Percentiles rank a stretch among this genome's conserved stretches.
Evolutionary conservation across 2,888 invertebrate genomes (phyloP).

Genomic region (Taphrorychus bicolor): DNA sequence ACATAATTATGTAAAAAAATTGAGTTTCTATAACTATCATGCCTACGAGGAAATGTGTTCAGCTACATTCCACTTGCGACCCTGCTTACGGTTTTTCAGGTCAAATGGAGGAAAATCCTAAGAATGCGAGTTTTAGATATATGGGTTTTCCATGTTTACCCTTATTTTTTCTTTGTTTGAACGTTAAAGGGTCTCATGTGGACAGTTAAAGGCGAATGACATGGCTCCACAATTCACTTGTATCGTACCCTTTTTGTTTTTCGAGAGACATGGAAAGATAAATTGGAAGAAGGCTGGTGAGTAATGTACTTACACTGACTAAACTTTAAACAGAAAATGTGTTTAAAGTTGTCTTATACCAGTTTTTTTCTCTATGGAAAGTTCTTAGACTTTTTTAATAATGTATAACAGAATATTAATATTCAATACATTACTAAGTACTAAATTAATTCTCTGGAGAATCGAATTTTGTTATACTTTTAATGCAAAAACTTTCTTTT

Average conservation of each 20-base stretch:
- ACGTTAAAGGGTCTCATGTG: background rate
- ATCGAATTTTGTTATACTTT: too few species aligned
- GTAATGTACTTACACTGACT: too few species aligned
- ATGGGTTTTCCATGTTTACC: conserved; percentile 20
- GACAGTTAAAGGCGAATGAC: conserved; percentile 4
- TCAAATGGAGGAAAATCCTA: background rate
- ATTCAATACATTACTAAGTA: too few species aligned
- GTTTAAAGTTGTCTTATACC: too few species aligned
- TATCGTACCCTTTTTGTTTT: background rate
- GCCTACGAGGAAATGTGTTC: background rate
- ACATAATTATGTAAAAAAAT: too few species aligned
- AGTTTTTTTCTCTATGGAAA: too few species aligned
- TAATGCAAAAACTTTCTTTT: too few species aligned
- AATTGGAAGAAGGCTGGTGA: background rate
- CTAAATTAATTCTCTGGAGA: too few species aligned
- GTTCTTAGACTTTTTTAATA: too few species aligned
- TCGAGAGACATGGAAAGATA: background rate
- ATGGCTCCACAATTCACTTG: conserved; percentile 4
- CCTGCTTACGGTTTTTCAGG: background rate
- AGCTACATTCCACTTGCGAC: background rate
- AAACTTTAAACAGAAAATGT: too few species aligned
- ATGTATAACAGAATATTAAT: too few species aligned
- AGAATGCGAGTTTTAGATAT: conserved; percentile 10
- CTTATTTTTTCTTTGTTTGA: background rate
- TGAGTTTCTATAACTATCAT: too few species aligned